phyloP scores from a whole-genome alignment of 2,113 vertebrate species.

The Perognathus longimembris region DNA sequence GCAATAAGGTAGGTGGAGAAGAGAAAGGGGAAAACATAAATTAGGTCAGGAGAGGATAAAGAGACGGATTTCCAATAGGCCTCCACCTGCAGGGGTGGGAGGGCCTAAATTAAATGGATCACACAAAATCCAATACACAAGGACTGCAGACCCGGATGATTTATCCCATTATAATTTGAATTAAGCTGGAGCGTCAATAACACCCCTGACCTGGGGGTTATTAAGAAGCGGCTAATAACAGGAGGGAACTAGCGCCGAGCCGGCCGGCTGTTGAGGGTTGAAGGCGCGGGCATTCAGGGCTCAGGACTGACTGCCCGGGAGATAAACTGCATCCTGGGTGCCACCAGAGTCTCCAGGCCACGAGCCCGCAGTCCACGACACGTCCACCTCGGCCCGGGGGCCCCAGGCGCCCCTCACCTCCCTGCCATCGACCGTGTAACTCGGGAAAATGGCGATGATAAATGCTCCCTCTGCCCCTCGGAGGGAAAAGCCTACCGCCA shows the following conservation, averaged over 20 bases:
- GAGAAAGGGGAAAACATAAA: slow-evolving; percentile 51
- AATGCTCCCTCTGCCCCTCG: not conserved
- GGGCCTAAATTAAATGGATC: slow-evolving; percentile 70
- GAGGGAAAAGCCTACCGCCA: too few species aligned
- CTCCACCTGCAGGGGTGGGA: slow-evolving; percentile 54
- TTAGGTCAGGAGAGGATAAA: not conserved
- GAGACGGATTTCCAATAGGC: not conserved
- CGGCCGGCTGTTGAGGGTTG: not conserved
- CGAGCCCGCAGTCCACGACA: rapidly evolving
- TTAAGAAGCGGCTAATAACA: slow-evolving; percentile 38
- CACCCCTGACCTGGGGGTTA: slow-evolving; percentile 57
- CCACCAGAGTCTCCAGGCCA: rapidly evolving
- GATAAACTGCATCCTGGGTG: not conserved
- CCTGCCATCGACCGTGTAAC: not conserved
- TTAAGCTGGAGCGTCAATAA: slow-evolving; percentile 57
- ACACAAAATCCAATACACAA: slow-evolving; percentile 62
- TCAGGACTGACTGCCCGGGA: not conserved
- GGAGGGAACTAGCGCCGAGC: rapidly evolving
- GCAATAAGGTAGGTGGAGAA: slow-evolving; percentile 30
- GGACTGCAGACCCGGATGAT: slow-evolving; percentile 29
- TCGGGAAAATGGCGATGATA: not conserved
- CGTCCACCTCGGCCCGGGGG: rapidly evolving
- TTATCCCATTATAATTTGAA: slow-evolving; percentile 71
- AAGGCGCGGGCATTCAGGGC: not conserved
- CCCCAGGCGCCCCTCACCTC: rapidly evolving